Conservation (phyloP, 2,797 vertebrate genomes). For the Dipus sagitta region DNA sequence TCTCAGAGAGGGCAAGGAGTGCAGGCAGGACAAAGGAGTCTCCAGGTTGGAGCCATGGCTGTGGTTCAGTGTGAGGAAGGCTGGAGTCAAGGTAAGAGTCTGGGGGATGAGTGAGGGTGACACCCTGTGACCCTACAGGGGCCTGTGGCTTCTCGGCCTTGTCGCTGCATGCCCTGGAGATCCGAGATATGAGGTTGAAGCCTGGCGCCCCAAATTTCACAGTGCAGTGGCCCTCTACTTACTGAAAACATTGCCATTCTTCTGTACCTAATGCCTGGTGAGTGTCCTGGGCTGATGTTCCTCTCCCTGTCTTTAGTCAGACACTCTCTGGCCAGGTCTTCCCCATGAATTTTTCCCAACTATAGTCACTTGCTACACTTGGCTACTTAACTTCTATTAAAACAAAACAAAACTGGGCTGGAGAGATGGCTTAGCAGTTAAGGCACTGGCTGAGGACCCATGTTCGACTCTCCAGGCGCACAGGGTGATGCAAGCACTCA, state of each 20-base stretch:
- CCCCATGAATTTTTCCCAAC: background rate
- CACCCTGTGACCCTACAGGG: conserved; percentile 45
- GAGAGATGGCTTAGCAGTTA: no score
- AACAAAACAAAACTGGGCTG: no score
- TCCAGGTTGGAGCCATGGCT: background rate
- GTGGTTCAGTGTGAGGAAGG: background rate
- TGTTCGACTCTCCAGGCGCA: no score
- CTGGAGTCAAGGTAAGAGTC: background rate
- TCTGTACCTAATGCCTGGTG: conserved; percentile 71
- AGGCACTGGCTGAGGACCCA: no score
- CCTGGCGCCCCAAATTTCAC: conserved; percentile 39
- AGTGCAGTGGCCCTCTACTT: conserved; percentile 70
- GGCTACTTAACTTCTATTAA: no score
- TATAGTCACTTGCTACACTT: background rate
- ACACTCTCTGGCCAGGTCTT: no score
- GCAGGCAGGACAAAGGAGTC: background rate
- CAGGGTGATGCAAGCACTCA: no score
- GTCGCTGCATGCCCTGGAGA: conserved; percentile 71
- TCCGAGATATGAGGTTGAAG: conserved; percentile 61
- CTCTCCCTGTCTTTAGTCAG: background rate
- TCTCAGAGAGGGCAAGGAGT: background rate
- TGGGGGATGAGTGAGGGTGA: background rate
- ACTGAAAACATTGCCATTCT: conserved; percentile 31
- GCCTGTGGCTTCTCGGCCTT: conserved; percentile 69
- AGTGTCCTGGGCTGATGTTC: background rate